Percentiles rank a stretch among this genome's conserved stretches.
These are phyloP conservation scores for Mimas tiliae DNA, from an alignment of 2,888 invertebrate genomes.

Conservation along the genomic window DNA sequence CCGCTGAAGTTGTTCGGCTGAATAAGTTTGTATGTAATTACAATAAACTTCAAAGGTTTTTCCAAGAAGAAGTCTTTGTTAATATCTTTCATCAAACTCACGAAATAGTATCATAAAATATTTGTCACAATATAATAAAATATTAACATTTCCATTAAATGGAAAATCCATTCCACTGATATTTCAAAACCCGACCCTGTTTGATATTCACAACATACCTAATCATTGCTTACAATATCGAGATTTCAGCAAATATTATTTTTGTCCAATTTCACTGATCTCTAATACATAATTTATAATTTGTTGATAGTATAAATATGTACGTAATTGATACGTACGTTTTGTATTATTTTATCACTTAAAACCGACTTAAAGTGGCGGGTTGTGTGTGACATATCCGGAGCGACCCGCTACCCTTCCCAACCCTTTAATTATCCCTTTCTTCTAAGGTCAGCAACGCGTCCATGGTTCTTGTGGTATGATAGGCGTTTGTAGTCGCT, in stretches of 20 bases:
- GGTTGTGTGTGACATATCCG: too few relatives aligned
- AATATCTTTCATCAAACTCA: neutral
- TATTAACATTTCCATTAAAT: neutral
- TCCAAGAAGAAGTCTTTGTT: neutral
- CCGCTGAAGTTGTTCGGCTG: too few relatives aligned
- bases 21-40: too few relatives aligned
- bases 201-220: constrained; percentile 9
- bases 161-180: too few relatives aligned
- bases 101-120: neutral
- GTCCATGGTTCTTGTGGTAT: too few relatives aligned
- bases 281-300: constrained; percentile 11
- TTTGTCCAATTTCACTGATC: neutral
- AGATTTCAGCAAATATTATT: constrained; percentile 2
- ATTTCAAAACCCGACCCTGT: constrained; percentile 8
- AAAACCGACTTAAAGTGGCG: too few relatives aligned
- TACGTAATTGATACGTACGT: too few relatives aligned
- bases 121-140: constrained; percentile 5
- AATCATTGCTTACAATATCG: constrained; percentile 4
- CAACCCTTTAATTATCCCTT: too few relatives aligned
- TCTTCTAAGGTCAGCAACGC: too few relatives aligned
- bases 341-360: too few relatives aligned
- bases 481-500: too few relatives aligned
- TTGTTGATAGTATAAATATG: neutral
- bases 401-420: too few relatives aligned
- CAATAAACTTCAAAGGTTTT: neutral